These are phyloP conservation scores for Cygnus buccinator DNA, from an alignment of 2,113 vertebrate genomes.

Conservation along the genomic window DNA sequence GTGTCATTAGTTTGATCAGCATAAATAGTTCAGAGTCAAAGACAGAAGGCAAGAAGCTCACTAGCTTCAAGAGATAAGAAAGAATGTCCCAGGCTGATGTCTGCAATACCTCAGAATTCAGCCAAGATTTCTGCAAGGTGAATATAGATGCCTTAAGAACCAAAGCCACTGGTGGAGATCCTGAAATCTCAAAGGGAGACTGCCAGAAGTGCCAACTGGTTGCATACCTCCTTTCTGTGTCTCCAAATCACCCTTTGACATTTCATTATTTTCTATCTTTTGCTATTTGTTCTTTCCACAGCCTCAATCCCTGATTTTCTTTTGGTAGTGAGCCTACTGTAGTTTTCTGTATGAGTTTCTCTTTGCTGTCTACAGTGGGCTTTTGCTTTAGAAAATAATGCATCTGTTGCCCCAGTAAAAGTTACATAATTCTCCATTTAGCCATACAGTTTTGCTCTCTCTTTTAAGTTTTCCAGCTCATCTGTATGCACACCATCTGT, in stretches of 20 bases:
- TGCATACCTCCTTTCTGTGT: not conserved
- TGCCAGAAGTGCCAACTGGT: not conserved
- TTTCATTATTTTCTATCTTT: not conserved
- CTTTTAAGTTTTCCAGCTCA: constrained; percentile 32
- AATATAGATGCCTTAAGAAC: not conserved
- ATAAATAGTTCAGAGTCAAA: not conserved
- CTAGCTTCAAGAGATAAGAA: not conserved
- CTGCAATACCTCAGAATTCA: not conserved
- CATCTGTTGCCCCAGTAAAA: constrained; percentile 21
- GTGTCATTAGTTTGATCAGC: not conserved
- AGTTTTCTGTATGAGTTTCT: not conserved
- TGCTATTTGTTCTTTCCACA: not conserved
- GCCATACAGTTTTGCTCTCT: constrained; percentile 16
- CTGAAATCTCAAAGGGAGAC: not conserved
- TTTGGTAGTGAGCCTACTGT: not conserved
- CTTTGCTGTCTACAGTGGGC: not conserved
- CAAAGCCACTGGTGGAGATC: not conserved
- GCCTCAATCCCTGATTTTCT: not conserved
- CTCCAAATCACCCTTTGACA: not conserved
- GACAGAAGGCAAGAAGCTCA: not conserved
- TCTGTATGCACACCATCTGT: constrained; percentile 59
- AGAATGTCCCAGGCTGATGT: not conserved
- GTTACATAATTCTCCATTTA: constrained; percentile 32
- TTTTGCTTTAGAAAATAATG: constrained; percentile 36
- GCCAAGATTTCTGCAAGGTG: not conserved